Evolutionary conservation across 2,888 invertebrate species (phyloP), one percentile per base, ranked within the genome.

Genomic region (Drosophila robusta): DNA sequence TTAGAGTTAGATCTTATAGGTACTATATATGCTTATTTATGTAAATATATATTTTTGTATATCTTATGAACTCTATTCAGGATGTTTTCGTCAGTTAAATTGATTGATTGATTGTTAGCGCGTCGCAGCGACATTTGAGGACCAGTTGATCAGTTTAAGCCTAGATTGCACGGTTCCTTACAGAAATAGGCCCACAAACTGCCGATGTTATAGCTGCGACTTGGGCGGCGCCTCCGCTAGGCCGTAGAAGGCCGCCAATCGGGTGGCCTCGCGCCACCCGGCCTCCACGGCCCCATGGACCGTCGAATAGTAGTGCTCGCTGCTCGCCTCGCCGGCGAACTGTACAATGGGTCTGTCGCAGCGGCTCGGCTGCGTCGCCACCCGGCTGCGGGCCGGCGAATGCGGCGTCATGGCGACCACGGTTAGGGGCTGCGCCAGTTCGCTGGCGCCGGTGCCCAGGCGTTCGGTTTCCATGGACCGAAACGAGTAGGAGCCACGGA

Each of bases 251-350:
- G 90, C 87, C 0, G 87, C 91, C 36, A 95, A 86, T 70, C 95
- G 92, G 5, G 95, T 92, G 0, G 96, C 96, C 89, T 96, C 96
- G 39, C 96, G 93, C 89, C 94, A 94, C 0, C 96, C 96, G 4
- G 95, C 93, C 84, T 95, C 96, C 0, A 96, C 92, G 0, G 96
- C 96, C 0, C 96, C 96, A 84, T 96, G 96, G 0, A 95, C 95
- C 0, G 95, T 94, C 0, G 94, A 94, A 85, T 94, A 95, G 80
- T 94, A 94, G 78, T 94, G 94, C 56, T 94, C 93, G 9, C 95
- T 95, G 0, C 95, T 95, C 0, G 95, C 95, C 90, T 95, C 95
- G 0, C 95, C 95, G 4, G 94, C 95, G 81, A 95, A 95, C 64
- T 94, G 94, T 2, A 95, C 93, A 0, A 94, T 92, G 56, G 95